These are phyloP conservation scores for Microcebus ravelobensis DNA, from an alignment of 2,113 vertebrate genomes.

Conservation along the genomic window DNA sequence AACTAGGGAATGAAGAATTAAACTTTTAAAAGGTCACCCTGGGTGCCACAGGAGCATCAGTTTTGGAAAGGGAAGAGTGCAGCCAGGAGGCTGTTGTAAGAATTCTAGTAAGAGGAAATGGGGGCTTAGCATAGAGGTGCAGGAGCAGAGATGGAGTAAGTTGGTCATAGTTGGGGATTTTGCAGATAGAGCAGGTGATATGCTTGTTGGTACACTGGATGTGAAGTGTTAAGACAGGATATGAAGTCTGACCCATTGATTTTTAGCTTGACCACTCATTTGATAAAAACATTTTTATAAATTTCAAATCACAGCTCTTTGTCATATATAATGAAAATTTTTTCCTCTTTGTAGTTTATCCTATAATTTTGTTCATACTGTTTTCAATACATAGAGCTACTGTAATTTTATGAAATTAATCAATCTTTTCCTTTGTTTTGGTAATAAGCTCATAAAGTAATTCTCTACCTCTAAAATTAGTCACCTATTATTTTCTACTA, in stretches of 20 bases:
- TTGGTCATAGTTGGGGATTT: not conserved
- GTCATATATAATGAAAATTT: not conserved
- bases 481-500: not conserved
- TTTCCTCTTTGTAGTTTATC: not conserved
- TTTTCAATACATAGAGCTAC: not conserved
- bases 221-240: not conserved
- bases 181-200: too few relatives aligned
- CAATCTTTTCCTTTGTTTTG: not conserved
- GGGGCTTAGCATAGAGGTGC: not conserved
- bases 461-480: slow-evolving; percentile 1
- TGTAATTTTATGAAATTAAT: not conserved
- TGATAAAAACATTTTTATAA: not conserved
- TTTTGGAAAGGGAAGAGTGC: not conserved
- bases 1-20: not conserved
- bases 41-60: not conserved
- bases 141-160: not conserved
- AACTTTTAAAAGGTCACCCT: not conserved
- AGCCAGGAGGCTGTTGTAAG: not conserved
- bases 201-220: accelerated
- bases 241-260: not conserved
- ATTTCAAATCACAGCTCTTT: not conserved
- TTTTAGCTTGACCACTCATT: not conserved
- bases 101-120: not conserved
- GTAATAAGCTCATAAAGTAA: not conserved
- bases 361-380: not conserved